Evolutionary conservation across 2,888 invertebrate species (phyloP), one percentile per base, ranked within the genome.

Genomic region (Agonopterix subpropinquella): DNA sequence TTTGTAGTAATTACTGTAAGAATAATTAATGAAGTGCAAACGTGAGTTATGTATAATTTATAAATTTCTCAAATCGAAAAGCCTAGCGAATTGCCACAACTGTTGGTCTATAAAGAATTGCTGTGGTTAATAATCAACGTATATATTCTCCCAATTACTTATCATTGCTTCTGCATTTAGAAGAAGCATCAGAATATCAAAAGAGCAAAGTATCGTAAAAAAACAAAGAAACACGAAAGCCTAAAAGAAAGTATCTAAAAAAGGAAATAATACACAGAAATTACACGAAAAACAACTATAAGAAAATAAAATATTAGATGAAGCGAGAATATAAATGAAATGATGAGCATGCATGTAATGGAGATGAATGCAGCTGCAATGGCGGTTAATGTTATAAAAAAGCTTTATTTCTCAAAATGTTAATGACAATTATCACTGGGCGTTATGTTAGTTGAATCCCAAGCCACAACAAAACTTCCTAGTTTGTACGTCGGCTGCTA

Each of bases 381-480:
- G 86, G 61, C 58, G 54, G 57, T 66, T 58, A 63, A 66, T 67
- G 76, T 76, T 74, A 68, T 70, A 74, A 64, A 66, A 77, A 76
- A 76, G 73, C 69, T 62, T 64, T 65, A 60, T 55, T 51, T 53
- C 51, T 59, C 56, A 59, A 51, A 52, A 53, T 68, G 73, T 81
- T 76, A 77, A 76, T 77, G 67, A 71, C 62, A 68, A 28, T 28
- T 52, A 60, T 57, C 53, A 61, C 54, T 59, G 57, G 51, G 56
- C 57, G 54, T 50, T 15, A 13, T 67, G 71, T 78, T 75, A 79
- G 73, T 77, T 64, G 72, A 68, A 59, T 74, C 82, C 83, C 80
- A 86, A 85, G 84, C 87, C 87, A 88, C 87, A 88, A 88, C 87
- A 88, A 88, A 77, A 86, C 87, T 87, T 86, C 75, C 64, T 57